These are phyloP conservation scores for Eledona agricola DNA, from an alignment of 2,888 invertebrate genomes.

Conservation along the genomic window DNA sequence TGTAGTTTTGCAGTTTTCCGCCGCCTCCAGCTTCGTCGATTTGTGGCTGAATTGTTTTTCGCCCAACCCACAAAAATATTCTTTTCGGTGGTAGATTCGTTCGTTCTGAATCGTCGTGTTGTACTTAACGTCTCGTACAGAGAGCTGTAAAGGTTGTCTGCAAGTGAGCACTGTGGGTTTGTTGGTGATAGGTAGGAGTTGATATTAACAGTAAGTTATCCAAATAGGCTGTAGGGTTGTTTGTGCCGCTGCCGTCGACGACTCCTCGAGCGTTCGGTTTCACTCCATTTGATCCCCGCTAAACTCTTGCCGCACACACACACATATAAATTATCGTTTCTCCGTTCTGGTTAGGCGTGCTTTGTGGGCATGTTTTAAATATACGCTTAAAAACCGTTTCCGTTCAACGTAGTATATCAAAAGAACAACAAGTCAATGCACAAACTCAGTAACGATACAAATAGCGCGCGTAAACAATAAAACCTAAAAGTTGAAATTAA, in stretches of 20 bases:
- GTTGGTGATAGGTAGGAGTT: slow-evolving; percentile 52
- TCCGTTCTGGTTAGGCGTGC: slow-evolving; percentile 9
- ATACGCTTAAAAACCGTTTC: slow-evolving; percentile 45
- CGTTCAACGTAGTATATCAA: slow-evolving; percentile 44
- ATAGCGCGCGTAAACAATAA: slow-evolving; percentile 53
- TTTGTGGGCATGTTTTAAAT: slow-evolving; percentile 19
- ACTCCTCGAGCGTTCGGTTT: slow-evolving; percentile 43
- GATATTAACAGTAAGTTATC: slow-evolving; percentile 52
- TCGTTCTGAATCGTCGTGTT: slow-evolving; percentile 59
- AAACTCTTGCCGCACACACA: slow-evolving; percentile 15
- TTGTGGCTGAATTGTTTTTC: slow-evolving; percentile 49
- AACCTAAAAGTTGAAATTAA: slow-evolving; percentile 58
- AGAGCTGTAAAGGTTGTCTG: slow-evolving; percentile 49
- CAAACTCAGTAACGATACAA: slow-evolving; percentile 55
- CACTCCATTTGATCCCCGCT: slow-evolving; percentile 13
- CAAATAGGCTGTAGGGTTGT: slow-evolving; percentile 52
- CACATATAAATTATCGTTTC: slow-evolving; percentile 5
- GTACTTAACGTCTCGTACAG: slow-evolving; percentile 57
- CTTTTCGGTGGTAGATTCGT: too few species aligned
- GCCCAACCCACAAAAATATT: too few species aligned
- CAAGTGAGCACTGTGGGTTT: slow-evolving; percentile 54
- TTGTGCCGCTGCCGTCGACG: slow-evolving; percentile 51
- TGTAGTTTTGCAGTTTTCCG: slow-evolving; percentile 55
- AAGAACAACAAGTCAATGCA: slow-evolving; percentile 63
- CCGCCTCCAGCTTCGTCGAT: slow-evolving; percentile 45